Evolutionary conservation across 2,113 vertebrate species (phyloP).

Genomic region (Notechis scutatus): DNA sequence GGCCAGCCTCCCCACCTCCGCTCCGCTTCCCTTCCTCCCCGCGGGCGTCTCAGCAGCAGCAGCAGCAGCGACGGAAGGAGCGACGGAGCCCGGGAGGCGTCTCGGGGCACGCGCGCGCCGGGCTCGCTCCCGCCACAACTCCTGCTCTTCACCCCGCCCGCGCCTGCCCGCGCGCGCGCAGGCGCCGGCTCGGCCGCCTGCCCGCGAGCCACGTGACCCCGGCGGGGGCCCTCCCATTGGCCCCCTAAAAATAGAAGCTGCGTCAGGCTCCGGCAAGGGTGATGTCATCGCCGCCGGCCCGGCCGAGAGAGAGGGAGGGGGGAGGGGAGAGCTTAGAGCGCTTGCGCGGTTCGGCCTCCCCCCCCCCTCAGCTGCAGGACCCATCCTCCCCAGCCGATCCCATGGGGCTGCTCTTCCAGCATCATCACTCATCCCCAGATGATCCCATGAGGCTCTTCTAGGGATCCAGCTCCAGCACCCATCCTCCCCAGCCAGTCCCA

Average conservation of each 20-base stretch:
- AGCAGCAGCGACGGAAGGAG: background rate
- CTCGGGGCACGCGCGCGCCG: background rate
- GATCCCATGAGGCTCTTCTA: no score
- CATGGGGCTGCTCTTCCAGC: no score
- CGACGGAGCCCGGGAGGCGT: background rate
- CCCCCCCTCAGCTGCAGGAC: no score
- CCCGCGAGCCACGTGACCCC: slow-evolving; percentile 29
- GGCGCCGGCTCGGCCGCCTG: background rate
- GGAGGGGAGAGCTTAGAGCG: background rate
- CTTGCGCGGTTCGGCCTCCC: background rate
- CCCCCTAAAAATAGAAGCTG: slow-evolving; percentile 53
- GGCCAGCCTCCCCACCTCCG: background rate
- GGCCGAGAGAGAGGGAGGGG: background rate
- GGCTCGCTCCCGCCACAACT: background rate
- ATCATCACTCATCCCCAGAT: no score
- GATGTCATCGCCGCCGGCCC: slow-evolving; percentile 41
- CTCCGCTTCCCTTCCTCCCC: no score
- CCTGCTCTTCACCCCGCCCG: background rate
- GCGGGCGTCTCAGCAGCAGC: background rate
- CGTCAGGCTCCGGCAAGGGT: slow-evolving; percentile 37
- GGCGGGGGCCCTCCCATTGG: slow-evolving; percentile 44
- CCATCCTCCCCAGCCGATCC: no score
- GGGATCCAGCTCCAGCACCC: no score
- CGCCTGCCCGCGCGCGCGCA: background rate
- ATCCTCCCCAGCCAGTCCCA: no score